A percentile compares a stretch with the other conserved stretches of the same genome.
phyloP scores from a whole-genome alignment of 2,113 vertebrate species.

The Peromyscus polionotus region DNA sequence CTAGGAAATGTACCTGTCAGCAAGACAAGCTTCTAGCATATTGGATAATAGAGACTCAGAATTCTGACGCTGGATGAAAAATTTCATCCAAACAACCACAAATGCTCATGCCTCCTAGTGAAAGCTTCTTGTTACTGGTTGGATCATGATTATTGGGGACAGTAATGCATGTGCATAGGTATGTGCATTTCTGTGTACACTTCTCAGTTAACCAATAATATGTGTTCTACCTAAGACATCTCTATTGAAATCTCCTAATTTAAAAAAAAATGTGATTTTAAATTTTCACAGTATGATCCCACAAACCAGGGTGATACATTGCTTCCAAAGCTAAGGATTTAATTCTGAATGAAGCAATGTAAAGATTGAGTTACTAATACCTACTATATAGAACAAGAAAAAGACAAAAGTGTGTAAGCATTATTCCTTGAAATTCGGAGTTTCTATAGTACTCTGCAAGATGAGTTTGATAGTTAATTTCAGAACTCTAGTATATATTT shows the following conservation, averaged over 20 bases:
- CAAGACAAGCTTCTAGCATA: neutral
- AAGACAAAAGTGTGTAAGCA: neutral
- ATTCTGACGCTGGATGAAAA: neutral
- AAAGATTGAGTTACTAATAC: neutral
- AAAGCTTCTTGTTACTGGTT: neutral
- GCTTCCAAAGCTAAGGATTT: neutral
- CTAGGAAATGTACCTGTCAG: neutral
- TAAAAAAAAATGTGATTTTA: neutral
- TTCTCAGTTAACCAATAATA: neutral
- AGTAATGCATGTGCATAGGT: neutral
- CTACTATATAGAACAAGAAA: neutral
- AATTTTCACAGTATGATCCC: neutral
- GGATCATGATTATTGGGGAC: neutral
- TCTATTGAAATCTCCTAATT: neutral
- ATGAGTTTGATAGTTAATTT: neutral
- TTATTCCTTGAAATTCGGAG: neutral
- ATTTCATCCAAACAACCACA: neutral
- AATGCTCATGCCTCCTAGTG: neutral
- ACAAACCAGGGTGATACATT: neutral
- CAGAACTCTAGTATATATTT: neutral
- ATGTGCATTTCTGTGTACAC: neutral
- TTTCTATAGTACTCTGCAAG: neutral
- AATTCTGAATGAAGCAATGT: neutral
- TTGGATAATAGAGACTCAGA: neutral
- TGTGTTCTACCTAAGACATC: neutral